A percentile compares a stretch with the other conserved stretches of the same genome.
These are phyloP conservation scores for Lasioglossum figueresi DNA, from an alignment of 2,888 invertebrate species.

Conservation along the genomic window DNA sequence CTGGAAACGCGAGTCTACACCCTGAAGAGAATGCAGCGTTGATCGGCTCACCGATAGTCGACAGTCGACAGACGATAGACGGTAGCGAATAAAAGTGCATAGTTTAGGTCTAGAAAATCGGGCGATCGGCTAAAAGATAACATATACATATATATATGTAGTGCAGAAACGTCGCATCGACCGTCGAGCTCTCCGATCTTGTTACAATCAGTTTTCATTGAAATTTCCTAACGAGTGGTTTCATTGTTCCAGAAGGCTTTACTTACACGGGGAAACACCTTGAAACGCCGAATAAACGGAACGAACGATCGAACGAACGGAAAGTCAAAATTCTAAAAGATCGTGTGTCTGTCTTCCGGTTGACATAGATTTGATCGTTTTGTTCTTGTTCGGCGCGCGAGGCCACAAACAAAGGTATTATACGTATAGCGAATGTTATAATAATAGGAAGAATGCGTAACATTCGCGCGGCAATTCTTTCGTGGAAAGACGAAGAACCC, in stretches of 20 bases:
- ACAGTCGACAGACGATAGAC: background rate
- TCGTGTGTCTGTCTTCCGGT: slow-evolving; percentile 30
- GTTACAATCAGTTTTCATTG: slow-evolving; percentile 32
- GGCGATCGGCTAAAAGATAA: background rate
- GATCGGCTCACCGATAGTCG: background rate
- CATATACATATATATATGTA: background rate
- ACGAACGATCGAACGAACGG: slow-evolving; percentile 33
- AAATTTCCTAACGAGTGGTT: slow-evolving; percentile 6
- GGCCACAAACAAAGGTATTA: slow-evolving; percentile 3
- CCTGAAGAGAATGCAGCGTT: background rate
- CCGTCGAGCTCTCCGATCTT: slow-evolving; percentile 21
- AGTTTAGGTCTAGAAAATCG: background rate
- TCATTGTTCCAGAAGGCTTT: slow-evolving; percentile 7
- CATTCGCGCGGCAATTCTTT: slow-evolving; percentile 8
- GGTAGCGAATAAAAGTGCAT: background rate
- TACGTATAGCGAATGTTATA: background rate
- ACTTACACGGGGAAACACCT: slow-evolving; percentile 6
- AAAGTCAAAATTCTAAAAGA: background rate
- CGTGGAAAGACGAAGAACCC: slow-evolving; percentile 16
- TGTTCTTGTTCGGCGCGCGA: slow-evolving; percentile 24
- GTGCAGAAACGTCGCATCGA: slow-evolving; percentile 20
- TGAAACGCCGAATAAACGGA: slow-evolving; percentile 24
- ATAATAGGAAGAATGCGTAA: background rate
- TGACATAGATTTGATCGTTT: slow-evolving; percentile 32
- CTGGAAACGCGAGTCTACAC: no score